These are phyloP conservation scores for Microcebus ravelobensis DNA, from an alignment of 2,113 vertebrate genomes.

Conservation along the genomic window DNA sequence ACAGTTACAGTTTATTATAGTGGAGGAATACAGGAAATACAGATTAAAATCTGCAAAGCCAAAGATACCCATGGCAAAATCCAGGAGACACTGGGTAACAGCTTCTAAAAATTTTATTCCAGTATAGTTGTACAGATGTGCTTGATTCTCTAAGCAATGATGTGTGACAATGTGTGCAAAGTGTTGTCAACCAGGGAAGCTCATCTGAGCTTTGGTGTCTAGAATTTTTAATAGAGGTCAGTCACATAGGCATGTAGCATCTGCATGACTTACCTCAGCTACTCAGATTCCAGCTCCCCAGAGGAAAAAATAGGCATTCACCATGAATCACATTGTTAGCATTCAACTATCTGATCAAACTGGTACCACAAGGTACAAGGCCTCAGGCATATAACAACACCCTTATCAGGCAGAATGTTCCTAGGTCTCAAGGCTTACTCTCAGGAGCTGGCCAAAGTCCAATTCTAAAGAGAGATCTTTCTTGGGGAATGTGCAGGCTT, in stretches of 20 bases:
- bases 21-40: neutral
- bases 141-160: neutral
- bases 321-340: neutral
- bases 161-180: neutral
- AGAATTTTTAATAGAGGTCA: neutral
- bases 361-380: neutral
- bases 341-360: neutral
- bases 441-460: neutral
- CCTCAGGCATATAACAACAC: neutral
- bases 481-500: neutral
- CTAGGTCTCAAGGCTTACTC: neutral
- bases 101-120: neutral
- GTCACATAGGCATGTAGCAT: neutral
- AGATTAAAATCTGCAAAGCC: constrained; percentile 5
- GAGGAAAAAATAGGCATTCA: neutral
- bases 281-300: neutral
- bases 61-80: neutral
- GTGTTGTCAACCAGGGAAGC: neutral
- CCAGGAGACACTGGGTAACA: neutral
- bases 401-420: neutral
- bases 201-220: neutral
- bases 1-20: neutral
- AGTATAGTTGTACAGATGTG: neutral
- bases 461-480: neutral
- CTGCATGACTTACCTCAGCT: neutral